Conservation (phyloP, 2,888 invertebrate species). For the Noctua pronuba region DNA sequence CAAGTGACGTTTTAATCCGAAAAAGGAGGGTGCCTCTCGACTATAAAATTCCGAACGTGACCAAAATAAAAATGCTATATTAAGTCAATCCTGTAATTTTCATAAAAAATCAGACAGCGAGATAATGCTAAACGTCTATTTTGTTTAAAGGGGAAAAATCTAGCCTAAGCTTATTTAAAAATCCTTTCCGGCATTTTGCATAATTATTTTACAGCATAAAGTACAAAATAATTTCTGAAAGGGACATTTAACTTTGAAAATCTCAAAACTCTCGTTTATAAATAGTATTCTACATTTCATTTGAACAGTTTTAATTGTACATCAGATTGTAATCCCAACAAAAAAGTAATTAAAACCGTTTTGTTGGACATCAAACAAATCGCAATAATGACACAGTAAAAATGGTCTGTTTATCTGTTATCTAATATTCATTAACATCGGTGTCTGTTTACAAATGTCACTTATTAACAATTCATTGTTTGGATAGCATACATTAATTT, state of each 20-base stretch:
- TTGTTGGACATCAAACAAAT: constrained; percentile 78
- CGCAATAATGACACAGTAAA: constrained; percentile 76
- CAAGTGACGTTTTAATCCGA: constrained; percentile 85
- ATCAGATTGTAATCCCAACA: constrained; percentile 37
- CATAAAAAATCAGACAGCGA: constrained; percentile 49
- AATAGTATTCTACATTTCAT: neutral
- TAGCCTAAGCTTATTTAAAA: neutral
- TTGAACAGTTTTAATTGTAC: constrained; percentile 3
- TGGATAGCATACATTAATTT: constrained; percentile 24
- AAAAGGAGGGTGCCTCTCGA: constrained; percentile 76
- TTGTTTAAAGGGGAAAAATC: constrained; percentile 16
- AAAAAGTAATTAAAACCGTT: constrained; percentile 83
- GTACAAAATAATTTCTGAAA: neutral
- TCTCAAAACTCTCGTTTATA: neutral
- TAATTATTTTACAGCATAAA: neutral
- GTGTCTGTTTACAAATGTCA: constrained; percentile 39
- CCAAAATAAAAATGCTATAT: constrained; percentile 79
- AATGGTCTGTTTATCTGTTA: constrained; percentile 65
- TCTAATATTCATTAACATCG: constrained; percentile 51
- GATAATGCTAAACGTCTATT: constrained; percentile 38
- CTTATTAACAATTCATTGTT: constrained; percentile 57
- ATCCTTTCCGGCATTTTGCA: constrained; percentile 6
- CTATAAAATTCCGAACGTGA: constrained; percentile 84
- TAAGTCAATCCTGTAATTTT: constrained; percentile 58
- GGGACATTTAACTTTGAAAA: neutral